phyloP scores from a whole-genome alignment of 1,140 invertebrate genomes.

The Sminthurides bifidus region DNA sequence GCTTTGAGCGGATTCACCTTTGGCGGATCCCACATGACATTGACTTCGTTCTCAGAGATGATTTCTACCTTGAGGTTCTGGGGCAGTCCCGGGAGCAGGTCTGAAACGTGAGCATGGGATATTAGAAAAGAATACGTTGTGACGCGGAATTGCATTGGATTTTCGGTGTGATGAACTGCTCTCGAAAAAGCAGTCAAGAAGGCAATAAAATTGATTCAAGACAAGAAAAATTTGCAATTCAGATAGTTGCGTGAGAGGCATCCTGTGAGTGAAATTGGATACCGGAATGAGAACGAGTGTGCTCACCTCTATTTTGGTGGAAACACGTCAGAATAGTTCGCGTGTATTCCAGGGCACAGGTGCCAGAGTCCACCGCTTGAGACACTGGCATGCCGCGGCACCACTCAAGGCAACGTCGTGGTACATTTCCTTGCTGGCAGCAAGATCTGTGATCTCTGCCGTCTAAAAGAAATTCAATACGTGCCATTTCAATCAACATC shows the following conservation, averaged over 20 bases:
- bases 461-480: too few relatives aligned
- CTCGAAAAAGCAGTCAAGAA: too few relatives aligned
- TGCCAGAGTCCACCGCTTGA: slow-evolving; percentile 49
- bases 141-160: too few relatives aligned
- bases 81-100: slow-evolving; percentile 59
- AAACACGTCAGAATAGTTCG: slow-evolving; percentile 65
- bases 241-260: too few relatives aligned
- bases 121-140: too few relatives aligned
- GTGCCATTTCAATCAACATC: too few relatives aligned
- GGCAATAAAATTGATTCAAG: too few relatives aligned
- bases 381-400: slow-evolving; percentile 51
- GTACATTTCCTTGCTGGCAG: slow-evolving; percentile 59
- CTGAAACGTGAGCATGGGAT: too few relatives aligned
- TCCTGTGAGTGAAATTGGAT: background rate
- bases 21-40: slow-evolving; percentile 61
- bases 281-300: background rate
- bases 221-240: too few relatives aligned
- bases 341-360: slow-evolving; percentile 57
- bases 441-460: slow-evolving; percentile 61
- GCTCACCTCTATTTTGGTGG: slow-evolving; percentile 56
- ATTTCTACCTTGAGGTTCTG: slow-evolving; percentile 52
- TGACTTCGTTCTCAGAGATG: slow-evolving; percentile 46
- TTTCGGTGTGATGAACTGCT: too few relatives aligned
- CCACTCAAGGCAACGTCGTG: slow-evolving; percentile 59
- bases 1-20: slow-evolving; percentile 66